Base-by-base conservation (phyloP, 2,888 invertebrate species). In the Drosophila paranaensis region DNA sequence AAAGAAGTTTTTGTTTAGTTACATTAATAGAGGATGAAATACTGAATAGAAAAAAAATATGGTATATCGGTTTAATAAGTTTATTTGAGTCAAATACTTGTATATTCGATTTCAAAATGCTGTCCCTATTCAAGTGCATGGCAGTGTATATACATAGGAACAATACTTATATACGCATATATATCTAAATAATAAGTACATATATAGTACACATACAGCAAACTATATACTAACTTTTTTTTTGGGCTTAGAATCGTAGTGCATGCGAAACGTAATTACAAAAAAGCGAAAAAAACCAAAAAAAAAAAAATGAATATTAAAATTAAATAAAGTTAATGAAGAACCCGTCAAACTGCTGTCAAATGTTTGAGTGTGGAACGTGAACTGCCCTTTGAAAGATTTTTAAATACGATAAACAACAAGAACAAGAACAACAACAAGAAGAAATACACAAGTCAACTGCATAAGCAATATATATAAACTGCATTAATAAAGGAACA, bases 321-420 rank as follows among this genome's bases (percentile, higher is more conserved):
- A 46, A 4, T 30, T 5, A 53, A 70, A 69, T 10, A 39, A 46
- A 39, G 37, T 16, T 16, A 39, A 53, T 33, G 30, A 33, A 39
- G 61, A 68, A 54, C 69, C 61, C 55, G 30, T 64, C 55, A 71
- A 73, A 72, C 75, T 62, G 58, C 55, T 61, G 66, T 73, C 63
- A 27, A 62, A 64, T 54, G 82, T 87, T 87, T 89, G 85, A 64
- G 63, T 78, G 70, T 61, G 85, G 88, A 89, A 83, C 90, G 66
- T 75, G 88, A 90, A 84, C 83, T 84, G 83, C 83, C 82, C 83
- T 82, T 79, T 72, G 83, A 90, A 76, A 86, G 90, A 90, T 83
- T 90, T 90, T 83, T 82, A 67, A 71, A 81, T 56, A 55, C 37
- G 58, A 53, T n/a, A 37, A 73, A 73, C 50, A 61, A 42, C 53